A percentile compares a stretch with the other conserved stretches of the same genome.
phyloP scores from a whole-genome alignment of 2,888 invertebrate genomes.

The Crocallis elinguaria region DNA sequence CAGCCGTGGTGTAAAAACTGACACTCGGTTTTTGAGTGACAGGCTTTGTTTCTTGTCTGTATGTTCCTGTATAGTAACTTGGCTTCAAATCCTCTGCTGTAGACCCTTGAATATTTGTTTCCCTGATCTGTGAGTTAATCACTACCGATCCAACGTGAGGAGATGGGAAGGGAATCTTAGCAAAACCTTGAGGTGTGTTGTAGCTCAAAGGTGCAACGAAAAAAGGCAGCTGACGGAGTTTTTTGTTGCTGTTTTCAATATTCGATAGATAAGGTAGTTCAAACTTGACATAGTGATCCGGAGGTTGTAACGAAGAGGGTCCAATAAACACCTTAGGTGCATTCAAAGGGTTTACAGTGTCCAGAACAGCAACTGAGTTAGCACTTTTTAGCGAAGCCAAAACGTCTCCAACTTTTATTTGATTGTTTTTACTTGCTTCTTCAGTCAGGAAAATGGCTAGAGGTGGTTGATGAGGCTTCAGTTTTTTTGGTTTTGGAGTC shows the following conservation, averaged over 20 bases:
- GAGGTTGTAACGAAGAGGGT: constrained; percentile 89
- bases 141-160: constrained; percentile 95
- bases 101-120: constrained; percentile 48
- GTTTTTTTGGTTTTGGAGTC: constrained; percentile 81
- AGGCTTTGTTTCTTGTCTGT: constrained; percentile 48
- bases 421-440: constrained; percentile 70
- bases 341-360: constrained; percentile 87
- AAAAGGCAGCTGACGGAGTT: constrained; percentile 90
- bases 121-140: constrained; percentile 84
- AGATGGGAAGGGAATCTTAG: constrained; percentile 93
- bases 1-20: constrained; percentile 62
- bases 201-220: constrained; percentile 95
- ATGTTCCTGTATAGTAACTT: constrained; percentile 37
- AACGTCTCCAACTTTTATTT: constrained; percentile 88
- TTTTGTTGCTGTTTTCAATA: constrained; percentile 88
- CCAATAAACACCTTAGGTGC: constrained; percentile 93
- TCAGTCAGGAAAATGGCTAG: constrained; percentile 91
- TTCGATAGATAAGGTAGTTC: constrained; percentile 93
- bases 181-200: constrained; percentile 92
- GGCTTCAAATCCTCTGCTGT: constrained; percentile 33
- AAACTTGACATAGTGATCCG: constrained; percentile 90
- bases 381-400: constrained; percentile 88
- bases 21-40: constrained; percentile 71
- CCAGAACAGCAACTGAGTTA: constrained; percentile 90
- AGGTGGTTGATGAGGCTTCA: constrained; percentile 93